Percentiles rank a stretch among this genome's conserved stretches.
phyloP scores from a whole-genome alignment of 2,113 vertebrate species.

The Hydrolagus affinis region DNA sequence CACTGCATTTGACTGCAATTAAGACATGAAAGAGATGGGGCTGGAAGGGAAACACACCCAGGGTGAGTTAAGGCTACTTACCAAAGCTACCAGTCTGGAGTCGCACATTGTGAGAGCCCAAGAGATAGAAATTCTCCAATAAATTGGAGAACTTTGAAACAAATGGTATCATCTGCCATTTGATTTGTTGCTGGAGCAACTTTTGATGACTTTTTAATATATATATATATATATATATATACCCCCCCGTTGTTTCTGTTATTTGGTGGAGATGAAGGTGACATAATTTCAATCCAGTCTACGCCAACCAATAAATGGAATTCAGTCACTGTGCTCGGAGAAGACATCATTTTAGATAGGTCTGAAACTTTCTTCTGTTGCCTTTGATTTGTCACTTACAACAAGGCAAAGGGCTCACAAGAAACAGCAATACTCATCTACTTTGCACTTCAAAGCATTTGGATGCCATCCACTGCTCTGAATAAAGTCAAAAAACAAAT shows the following conservation, averaged over 20 bases:
- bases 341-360: not conserved
- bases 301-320: not conserved
- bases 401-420: not conserved
- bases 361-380: not conserved
- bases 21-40: too few species aligned
- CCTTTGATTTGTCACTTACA: conserved; percentile 3
- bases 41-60: too few species aligned
- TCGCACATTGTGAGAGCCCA: not conserved
- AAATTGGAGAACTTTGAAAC: not conserved
- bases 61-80: too few species aligned
- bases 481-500: not conserved
- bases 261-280: not conserved
- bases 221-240: too few species aligned
- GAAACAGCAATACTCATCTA: not conserved
- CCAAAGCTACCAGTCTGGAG: too few species aligned
- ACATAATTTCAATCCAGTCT: not conserved
- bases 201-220: not conserved
- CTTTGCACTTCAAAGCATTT: not conserved
- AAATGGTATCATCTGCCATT: not conserved
- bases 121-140: not conserved
- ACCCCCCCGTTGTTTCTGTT: not conserved
- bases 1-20: too few species aligned
- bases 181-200: not conserved
- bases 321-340: not conserved
- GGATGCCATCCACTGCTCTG: not conserved